phyloP scores from a whole-genome alignment of 2,888 invertebrate species.

The Lochmaea capreae region DNA sequence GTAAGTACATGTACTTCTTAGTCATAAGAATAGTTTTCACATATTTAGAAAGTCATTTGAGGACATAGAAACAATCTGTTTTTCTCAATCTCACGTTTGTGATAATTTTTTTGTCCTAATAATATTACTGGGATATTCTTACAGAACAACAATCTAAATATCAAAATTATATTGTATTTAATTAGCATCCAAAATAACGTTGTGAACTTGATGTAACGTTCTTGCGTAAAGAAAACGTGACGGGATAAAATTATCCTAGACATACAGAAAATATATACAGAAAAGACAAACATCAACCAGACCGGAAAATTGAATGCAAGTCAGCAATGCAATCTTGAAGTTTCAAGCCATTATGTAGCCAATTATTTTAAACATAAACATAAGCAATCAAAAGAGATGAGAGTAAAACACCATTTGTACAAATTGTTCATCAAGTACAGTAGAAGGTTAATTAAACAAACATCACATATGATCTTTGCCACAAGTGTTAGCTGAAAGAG shows the following conservation, averaged over 20 bases:
- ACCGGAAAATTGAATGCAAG: conserved; percentile 5
- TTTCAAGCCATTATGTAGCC: not conserved
- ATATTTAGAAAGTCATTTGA: no score
- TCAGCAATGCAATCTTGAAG: not conserved
- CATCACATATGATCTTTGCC: not conserved
- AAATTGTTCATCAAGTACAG: not conserved
- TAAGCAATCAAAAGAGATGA: not conserved
- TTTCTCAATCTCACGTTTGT: no score
- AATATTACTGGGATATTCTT: no score
- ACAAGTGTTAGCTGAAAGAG: not conserved
- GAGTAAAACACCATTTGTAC: not conserved
- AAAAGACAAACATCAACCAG: not conserved
- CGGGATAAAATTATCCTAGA: not conserved
- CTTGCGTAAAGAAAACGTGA: not conserved
- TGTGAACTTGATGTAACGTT: not conserved
- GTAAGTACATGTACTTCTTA: no score
- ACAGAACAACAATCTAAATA: no score
- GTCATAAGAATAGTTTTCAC: no score
- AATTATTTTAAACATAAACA: conserved; percentile 1
- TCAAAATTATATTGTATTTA: not conserved
- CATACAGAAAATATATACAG: not conserved
- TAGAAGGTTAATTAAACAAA: not conserved
- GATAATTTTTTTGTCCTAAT: no score
- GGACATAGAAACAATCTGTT: no score
- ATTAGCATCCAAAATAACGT: not conserved